A percentile compares a stretch with the other conserved stretches of the same genome.
Evolutionary conservation across 2,797 vertebrate genomes (phyloP).

Genomic region (Hippoglossus hippoglossus): DNA sequence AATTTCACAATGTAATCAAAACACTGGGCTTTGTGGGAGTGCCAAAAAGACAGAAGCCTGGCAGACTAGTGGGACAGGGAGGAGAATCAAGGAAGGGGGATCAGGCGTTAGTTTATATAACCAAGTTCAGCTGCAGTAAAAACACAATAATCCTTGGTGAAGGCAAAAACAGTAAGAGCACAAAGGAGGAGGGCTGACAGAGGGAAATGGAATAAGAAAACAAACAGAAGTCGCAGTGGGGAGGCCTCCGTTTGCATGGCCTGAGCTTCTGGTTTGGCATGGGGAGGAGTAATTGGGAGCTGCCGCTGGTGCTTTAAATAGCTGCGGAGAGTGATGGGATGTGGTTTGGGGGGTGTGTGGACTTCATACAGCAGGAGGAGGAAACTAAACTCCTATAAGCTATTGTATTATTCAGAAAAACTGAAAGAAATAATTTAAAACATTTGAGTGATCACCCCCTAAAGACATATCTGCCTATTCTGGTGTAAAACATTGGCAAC

Average conservation of each 20-base stretch:
- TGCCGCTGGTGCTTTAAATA: conserved; percentile 70
- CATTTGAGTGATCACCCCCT: not conserved
- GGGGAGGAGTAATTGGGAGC: conserved; percentile 65
- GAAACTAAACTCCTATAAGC: conserved; percentile 42
- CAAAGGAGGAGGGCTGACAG: conserved; percentile 35
- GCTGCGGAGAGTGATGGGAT: conserved; percentile 63
- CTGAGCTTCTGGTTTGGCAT: conserved; percentile 59
- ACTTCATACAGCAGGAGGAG: conserved; percentile 55
- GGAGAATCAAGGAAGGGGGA: conserved; percentile 43
- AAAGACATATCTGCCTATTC: conserved; percentile 5
- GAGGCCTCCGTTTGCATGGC: conserved; percentile 40
- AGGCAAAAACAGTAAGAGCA: conserved; percentile 42
- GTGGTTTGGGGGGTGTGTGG: conserved; percentile 52
- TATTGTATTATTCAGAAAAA: conserved; percentile 44
- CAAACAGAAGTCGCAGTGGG: conserved; percentile 60
- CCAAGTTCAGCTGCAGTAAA: conserved; percentile 71
- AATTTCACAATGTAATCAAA: conserved; percentile 76
- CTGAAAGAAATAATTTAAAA: conserved; percentile 13
- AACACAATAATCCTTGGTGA: conserved; percentile 60
- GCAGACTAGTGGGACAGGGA: conserved; percentile 44
- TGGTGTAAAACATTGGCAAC: not conserved
- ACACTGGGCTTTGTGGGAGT: conserved; percentile 65
- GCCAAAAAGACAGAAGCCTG: conserved; percentile 47
- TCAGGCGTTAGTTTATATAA: conserved; percentile 68
- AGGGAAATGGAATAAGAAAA: conserved; percentile 64